A percentile compares a stretch with the other conserved stretches of the same genome.
Evolutionary conservation across 2,113 vertebrate genomes (phyloP).

Genomic region (Tragulus kanchil): DNA sequence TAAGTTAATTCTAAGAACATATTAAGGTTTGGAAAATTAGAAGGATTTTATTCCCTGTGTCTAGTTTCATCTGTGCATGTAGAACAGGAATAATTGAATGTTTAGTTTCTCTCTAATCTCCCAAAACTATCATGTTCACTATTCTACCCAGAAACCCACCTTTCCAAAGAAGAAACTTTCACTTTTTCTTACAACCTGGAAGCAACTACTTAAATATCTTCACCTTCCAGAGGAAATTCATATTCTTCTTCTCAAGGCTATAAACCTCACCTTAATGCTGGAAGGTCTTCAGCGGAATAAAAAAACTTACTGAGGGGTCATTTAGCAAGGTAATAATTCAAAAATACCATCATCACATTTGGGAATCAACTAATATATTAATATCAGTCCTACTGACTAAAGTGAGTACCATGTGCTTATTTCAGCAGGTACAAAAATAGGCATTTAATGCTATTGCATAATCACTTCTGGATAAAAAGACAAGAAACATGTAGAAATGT

Average conservation of each 20-base stretch:
- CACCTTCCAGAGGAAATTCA: background rate
- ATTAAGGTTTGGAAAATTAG: background rate
- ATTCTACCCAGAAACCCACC: background rate
- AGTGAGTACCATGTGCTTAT: background rate
- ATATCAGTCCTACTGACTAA: background rate
- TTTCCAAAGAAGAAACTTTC: background rate
- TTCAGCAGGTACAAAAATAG: background rate
- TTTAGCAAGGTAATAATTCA: background rate
- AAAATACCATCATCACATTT: background rate
- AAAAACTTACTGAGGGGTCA: background rate
- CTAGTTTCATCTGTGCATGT: background rate
- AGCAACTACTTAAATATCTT: background rate
- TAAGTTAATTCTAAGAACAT: background rate
- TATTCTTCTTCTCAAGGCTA: background rate
- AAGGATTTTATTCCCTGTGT: background rate
- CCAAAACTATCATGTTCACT: background rate
- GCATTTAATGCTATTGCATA: background rate
- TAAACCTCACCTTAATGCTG: background rate
- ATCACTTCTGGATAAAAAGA: background rate
- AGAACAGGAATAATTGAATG: background rate
- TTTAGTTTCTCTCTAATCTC: background rate
- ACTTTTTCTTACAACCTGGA: background rate
- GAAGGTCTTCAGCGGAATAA: background rate
- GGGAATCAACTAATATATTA: background rate
- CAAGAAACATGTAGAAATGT: background rate